These are phyloP conservation scores for Caenorhabditis latens DNA, from an alignment of 1,140 invertebrate genomes.

Conservation along the genomic window DNA sequence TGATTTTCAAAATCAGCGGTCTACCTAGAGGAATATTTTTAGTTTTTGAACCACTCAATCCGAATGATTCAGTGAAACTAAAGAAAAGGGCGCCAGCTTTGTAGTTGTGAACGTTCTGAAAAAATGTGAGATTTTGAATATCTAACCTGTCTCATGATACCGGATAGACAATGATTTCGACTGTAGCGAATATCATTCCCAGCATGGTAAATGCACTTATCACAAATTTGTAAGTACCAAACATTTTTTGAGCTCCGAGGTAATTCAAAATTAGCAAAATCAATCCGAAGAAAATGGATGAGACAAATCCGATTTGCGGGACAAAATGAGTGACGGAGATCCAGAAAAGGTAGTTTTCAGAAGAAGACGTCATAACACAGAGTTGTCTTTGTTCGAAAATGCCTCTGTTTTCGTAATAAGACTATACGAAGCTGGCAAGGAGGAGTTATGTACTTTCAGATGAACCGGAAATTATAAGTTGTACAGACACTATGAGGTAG, in stretches of 20 bases:
- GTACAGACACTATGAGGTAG: no score
- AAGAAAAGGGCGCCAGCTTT: background rate
- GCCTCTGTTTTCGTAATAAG: no score
- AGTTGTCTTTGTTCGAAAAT: no score
- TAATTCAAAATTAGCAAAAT: background rate
- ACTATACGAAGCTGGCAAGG: no score
- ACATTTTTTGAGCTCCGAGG: background rate
- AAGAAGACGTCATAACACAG: background rate
- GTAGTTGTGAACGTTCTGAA: conserved; percentile 3
- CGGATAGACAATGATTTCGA: background rate
- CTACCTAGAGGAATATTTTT: background rate
- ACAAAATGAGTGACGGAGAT: background rate
- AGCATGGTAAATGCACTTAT: background rate
- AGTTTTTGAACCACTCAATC: background rate
- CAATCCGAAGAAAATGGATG: background rate
- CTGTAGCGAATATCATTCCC: background rate
- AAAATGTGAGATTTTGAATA: background rate
- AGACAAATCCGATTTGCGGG: background rate
- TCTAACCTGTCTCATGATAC: background rate
- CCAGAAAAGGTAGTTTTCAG: background rate
- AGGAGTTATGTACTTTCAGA: no score
- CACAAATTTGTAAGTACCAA: background rate
- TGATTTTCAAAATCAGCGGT: no score
- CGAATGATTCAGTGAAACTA: background rate
- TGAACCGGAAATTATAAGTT: no score